Percentiles rank a stretch among this genome's conserved stretches.
Conservation (phyloP, 2,113 vertebrate species). For the Mesocricetus auratus region DNA sequence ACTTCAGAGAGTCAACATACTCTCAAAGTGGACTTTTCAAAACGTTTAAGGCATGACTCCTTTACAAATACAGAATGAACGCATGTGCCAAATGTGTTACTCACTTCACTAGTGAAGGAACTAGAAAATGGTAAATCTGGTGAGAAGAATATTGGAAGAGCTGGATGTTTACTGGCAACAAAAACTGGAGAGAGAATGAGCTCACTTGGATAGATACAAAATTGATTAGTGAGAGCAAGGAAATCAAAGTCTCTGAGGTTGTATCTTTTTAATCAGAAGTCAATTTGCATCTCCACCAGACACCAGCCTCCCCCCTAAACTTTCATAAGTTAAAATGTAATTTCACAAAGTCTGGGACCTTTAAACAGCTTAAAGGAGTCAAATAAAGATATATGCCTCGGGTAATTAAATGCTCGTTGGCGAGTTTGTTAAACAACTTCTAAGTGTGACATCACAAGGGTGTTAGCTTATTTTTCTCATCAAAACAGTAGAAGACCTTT, state of each 20-base stretch:
- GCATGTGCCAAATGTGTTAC: conserved; percentile 18
- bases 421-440: neutral
- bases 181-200: conserved; percentile 15
- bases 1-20: neutral
- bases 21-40: conserved; percentile 9
- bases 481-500: neutral
- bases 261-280: conserved; percentile 19
- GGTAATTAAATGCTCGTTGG: neutral
- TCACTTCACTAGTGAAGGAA: conserved; percentile 35
- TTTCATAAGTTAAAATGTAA: conserved; percentile 7
- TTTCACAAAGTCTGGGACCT: conserved; percentile 39
- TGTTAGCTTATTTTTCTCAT: neutral
- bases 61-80: conserved; percentile 29
- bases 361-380: neutral
- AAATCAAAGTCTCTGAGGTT: neutral
- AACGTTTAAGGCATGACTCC: conserved; percentile 20
- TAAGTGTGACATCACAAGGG: neutral
- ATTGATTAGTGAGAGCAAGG: conserved; percentile 26
- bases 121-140: conserved; percentile 3
- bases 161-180: conserved; percentile 10
- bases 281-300: conserved; percentile 50
- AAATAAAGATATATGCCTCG: neutral
- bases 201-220: conserved; percentile 16
- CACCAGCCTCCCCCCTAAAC: neutral
- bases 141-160: conserved; percentile 8